Base-by-base conservation (phyloP, 2,888 invertebrate species). In the Seira musarum region DNA sequence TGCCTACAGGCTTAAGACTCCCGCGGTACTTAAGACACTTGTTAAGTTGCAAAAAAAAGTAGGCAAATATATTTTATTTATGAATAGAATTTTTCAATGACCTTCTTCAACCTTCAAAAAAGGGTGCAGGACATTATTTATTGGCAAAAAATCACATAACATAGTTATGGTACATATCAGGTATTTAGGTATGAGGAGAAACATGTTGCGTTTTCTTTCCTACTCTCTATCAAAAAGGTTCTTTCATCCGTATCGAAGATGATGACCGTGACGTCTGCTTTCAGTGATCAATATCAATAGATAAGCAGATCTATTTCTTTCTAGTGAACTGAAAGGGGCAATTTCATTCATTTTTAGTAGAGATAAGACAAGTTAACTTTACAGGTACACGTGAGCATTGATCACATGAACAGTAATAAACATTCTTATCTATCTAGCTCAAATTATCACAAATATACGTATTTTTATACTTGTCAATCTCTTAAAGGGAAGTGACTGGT, bases 81-180 rank as follows among this genome's bases (percentile, higher is more conserved):
- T 5, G 30, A 8, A 30, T 30, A 2, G 15, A n/a, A 2, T 60
- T 21, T 5, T 60, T 19, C 21, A 19, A 13, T 49, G 72, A 72
- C 72, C 72, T 72, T 72, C 25, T 6, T 49, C 72, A 72, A 72
- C 72, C 72, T 72, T 72, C 64, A 72, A 72, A 64, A 60, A 60
- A 60, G 19, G n/a, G 22, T 10, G n/a, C 19, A 60, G 22, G 22
- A 60, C 6, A 60, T 60, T 21, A 21, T 60, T 60, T 3, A 3
- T 13, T 53, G 53, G 15, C 3, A 17, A 53, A 53, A 53, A 53
- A 13, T 3, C 53, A 53, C 53, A 13, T 53, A 8, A n/a, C n/a
- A n/a, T n/a, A n/a, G n/a, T n/a, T n/a, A n/a, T n/a, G n/a, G n/a
- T 30, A 8, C 60, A 60, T 49, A 49, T 3, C 30, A 30, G 8